A percentile compares a stretch with the other conserved stretches of the same genome.
Evolutionary conservation across 2,888 invertebrate species (phyloP).

Genomic region (Cancer borealis): DNA sequence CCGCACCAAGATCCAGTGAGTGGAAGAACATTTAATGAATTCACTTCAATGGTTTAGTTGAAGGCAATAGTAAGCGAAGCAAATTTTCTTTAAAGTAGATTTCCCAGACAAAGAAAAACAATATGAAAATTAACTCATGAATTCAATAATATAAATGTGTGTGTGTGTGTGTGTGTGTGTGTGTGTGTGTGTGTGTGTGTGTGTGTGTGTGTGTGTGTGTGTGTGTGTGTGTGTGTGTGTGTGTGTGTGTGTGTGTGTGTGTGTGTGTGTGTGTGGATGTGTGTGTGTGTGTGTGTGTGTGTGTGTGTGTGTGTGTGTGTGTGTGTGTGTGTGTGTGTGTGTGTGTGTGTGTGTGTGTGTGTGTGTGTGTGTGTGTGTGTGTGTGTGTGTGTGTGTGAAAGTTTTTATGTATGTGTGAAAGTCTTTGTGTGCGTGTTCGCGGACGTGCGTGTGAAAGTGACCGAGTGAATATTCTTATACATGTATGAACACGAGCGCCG

Average conservation of each 20-base stretch:
- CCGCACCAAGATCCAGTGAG: background rate
- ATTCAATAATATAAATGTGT: too few species aligned
- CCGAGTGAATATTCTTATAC: background rate
- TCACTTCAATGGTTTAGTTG: too few species aligned
- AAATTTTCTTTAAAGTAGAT: too few species aligned
- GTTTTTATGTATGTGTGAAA: too few species aligned
- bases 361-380: background rate
- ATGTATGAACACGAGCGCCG: background rate
- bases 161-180: too few species aligned
- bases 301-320: background rate
- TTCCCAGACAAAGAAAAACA: too few species aligned
- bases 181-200: too few species aligned
- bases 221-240: slow-evolving; percentile 20
- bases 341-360: background rate
- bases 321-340: background rate
- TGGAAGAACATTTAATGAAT: too few species aligned
- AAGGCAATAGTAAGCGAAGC: too few species aligned
- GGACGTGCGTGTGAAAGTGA: background rate
- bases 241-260: background rate
- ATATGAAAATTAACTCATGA: too few species aligned
- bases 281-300: background rate
- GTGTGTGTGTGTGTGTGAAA: background rate
- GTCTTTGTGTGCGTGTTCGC: background rate
- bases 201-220: background rate
- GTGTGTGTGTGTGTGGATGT: background rate